Percentiles rank a stretch among this genome's conserved stretches.
Conservation (phyloP, 2,888 invertebrate genomes). For the Spialia ferax region DNA sequence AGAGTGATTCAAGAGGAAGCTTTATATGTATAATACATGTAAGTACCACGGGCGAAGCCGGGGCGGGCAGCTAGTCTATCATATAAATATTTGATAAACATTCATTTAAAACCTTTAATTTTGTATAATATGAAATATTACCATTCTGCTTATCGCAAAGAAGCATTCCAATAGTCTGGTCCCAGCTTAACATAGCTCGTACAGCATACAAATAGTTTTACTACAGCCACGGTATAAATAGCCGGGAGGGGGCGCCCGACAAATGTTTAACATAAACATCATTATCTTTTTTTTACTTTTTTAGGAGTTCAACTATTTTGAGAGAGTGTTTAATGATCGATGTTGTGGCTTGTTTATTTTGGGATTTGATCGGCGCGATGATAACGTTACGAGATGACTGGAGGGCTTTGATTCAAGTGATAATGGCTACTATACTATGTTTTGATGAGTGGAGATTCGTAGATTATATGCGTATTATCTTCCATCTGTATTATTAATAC, state of each 20-base stretch:
- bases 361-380: neutral
- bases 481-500: no score
- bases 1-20: no score
- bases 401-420: neutral
- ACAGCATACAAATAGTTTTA: constrained; percentile 19
- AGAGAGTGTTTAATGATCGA: constrained; percentile 7
- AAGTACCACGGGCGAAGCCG: no score
- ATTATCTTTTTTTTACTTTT: constrained; percentile 12
- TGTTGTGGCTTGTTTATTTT: neutral
- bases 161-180: neutral
- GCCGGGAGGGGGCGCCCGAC: constrained; percentile 3
- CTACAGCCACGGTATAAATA: constrained; percentile 25
- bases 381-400: neutral
- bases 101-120: no score
- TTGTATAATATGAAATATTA: no score
- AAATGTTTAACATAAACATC: constrained; percentile 16
- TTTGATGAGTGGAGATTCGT: no score
- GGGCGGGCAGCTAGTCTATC: no score
- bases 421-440: neutral
- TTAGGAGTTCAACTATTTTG: neutral
- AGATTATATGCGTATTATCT: no score
- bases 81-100: no score
- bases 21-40: no score
- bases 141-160: no score
- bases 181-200: neutral